Evolutionary conservation across 2,113 vertebrate species (phyloP).

Genomic region (Empidonax alnorum): DNA sequence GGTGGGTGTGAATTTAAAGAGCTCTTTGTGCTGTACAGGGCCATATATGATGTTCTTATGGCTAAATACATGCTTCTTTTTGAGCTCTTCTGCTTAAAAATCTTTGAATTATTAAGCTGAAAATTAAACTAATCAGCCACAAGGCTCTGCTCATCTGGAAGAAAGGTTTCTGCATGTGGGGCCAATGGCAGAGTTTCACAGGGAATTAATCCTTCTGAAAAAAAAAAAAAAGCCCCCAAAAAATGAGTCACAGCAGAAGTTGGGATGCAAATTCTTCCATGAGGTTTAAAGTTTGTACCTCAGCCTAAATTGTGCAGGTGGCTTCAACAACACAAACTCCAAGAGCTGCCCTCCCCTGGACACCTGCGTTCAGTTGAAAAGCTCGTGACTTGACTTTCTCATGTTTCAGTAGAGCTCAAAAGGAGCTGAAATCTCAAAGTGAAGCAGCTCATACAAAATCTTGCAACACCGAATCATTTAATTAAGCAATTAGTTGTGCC

Average conservation of each 20-base stretch:
- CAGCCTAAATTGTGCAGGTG: neutral
- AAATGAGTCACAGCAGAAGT: neutral
- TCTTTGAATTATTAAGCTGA: neutral
- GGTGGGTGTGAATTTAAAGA: neutral
- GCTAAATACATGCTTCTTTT: neutral
- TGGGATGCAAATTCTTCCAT: neutral
- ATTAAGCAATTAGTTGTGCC: neutral
- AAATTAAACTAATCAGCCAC: neutral
- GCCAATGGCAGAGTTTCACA: fast-evolving
- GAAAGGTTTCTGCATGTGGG: neutral
- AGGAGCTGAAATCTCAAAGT: neutral
- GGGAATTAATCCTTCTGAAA: neutral
- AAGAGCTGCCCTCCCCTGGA: neutral
- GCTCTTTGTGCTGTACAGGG: neutral
- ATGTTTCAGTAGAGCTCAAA: neutral
- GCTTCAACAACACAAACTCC: neutral
- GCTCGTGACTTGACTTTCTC: neutral
- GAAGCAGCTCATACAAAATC: neutral
- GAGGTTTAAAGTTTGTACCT: neutral
- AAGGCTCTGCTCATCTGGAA: neutral
- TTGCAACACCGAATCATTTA: neutral
- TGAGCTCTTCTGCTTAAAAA: neutral
- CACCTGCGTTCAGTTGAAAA: neutral
- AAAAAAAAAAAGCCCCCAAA: neutral
- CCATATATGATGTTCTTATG: neutral